Evolutionary conservation across 2,797 vertebrate species (phyloP).

Genomic region (Scolopax rusticola): DNA sequence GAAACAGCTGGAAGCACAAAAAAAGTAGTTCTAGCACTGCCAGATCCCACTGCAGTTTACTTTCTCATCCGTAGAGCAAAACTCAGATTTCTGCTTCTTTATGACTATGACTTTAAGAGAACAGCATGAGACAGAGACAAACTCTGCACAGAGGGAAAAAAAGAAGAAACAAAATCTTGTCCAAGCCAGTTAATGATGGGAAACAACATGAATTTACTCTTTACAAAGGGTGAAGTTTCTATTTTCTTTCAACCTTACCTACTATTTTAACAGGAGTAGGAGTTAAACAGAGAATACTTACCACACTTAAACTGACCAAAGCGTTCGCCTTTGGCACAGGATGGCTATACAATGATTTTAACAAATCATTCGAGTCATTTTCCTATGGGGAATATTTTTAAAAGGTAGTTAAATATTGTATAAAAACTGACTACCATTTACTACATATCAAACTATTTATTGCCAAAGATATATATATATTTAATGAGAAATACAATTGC

Average conservation of each 20-base stretch:
- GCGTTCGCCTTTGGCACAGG: conserved; percentile 93
- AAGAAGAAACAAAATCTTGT: not conserved
- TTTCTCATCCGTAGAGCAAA: not conserved
- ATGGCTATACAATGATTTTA: conserved; percentile 91
- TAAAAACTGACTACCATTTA: not conserved
- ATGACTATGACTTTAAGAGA: not conserved
- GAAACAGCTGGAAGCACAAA: conserved; percentile 21
- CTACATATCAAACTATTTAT: not conserved
- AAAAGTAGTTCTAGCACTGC: not conserved
- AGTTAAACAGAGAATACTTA: conserved; percentile 78
- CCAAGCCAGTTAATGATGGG: not conserved
- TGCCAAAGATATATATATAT: not conserved
- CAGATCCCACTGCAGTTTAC: not conserved
- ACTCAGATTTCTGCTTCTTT: conserved; percentile 26
- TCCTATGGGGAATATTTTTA: conserved; percentile 81
- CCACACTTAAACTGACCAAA: conserved; percentile 93
- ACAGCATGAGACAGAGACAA: not conserved
- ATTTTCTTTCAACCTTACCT: not conserved
- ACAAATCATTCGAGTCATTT: conserved; percentile 92
- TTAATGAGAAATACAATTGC: not conserved
- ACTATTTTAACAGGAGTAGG: not conserved
- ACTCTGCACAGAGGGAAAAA: accelerated
- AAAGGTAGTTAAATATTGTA: conserved; percentile 14
- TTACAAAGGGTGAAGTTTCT: not conserved
- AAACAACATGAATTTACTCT: not conserved